Evolutionary conservation across 2,888 invertebrate genomes (phyloP).

Genomic region (Drosophila histrio): DNA sequence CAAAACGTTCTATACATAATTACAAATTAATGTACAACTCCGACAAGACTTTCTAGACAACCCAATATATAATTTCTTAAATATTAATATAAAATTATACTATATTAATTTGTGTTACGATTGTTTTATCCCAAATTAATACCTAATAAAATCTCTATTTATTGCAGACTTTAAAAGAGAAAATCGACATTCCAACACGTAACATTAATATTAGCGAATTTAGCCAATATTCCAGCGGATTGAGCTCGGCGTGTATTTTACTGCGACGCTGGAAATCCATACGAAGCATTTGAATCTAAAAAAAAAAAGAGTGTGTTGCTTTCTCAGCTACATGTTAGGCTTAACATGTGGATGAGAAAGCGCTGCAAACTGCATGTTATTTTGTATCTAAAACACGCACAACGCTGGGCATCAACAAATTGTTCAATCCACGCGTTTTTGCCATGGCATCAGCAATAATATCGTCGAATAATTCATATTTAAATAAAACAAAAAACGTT

Average conservation of each 20-base stretch:
- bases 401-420: constrained; percentile 38
- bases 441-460: constrained; percentile 34
- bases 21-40: too few species aligned
- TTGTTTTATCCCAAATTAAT: too few species aligned
- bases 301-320: background rate
- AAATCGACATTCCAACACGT: constrained; percentile 92
- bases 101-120: too few species aligned
- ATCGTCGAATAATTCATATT: constrained; percentile 43
- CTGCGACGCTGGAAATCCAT: constrained; percentile 85
- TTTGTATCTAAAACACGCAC: constrained; percentile 59
- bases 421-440: constrained; percentile 26
- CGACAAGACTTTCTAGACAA: too few species aligned
- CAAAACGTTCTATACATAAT: too few species aligned
- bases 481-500: constrained; percentile 40
- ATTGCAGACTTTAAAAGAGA: constrained; percentile 91
- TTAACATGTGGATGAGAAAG: background rate
- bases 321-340: background rate
- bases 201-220: constrained; percentile 92
- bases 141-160: background rate
- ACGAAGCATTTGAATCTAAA: constrained; percentile 78
- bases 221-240: constrained; percentile 90
- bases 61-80: too few species aligned
- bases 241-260: constrained; percentile 92
- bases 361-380: constrained; percentile 38
- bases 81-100: too few species aligned